phyloP scores from a whole-genome alignment of 2,888 invertebrate genomes.

The Calliopum simillimum region DNA sequence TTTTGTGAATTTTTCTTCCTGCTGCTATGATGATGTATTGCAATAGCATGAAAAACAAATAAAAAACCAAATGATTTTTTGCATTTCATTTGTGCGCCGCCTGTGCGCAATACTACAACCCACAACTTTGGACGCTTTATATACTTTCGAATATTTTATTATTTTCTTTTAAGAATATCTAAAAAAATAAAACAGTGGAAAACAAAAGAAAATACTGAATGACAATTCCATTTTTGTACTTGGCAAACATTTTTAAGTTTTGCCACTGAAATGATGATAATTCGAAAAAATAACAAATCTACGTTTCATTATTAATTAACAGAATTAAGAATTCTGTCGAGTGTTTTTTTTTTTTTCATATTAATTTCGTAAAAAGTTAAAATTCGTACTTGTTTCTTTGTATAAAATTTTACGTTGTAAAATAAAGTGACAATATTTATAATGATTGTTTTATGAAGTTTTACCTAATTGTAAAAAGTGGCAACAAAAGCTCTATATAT shows the following conservation, averaged over 20 bases:
- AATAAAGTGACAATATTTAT: too few relatives aligned
- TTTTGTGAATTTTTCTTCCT: too few relatives aligned
- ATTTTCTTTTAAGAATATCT: not conserved
- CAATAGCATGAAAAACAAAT: not conserved
- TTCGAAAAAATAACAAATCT: not conserved
- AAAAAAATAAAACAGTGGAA: not conserved
- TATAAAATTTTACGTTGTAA: too few relatives aligned
- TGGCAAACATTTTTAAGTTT: not conserved
- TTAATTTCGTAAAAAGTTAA: too few relatives aligned
- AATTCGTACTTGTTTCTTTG: too few relatives aligned
- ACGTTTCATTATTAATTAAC: too few relatives aligned
- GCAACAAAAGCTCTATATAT: too few relatives aligned
- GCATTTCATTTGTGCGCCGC: constrained; percentile 9
- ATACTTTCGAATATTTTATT: not conserved
- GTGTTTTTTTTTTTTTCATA: too few relatives aligned
- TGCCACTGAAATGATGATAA: not conserved
- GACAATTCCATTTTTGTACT: constrained; percentile 24
- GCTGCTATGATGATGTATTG: not conserved
- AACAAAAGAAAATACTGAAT: constrained; percentile 9
- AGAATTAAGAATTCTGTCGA: too few relatives aligned
- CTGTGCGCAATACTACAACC: not conserved
- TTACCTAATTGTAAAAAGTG: too few relatives aligned
- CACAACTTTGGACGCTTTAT: constrained; percentile 3
- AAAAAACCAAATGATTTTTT: constrained; percentile 13
- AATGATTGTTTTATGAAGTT: too few relatives aligned